Base-by-base conservation (phyloP, 2,113 vertebrate species). In the Myrmophylax atrothorax region DNA sequence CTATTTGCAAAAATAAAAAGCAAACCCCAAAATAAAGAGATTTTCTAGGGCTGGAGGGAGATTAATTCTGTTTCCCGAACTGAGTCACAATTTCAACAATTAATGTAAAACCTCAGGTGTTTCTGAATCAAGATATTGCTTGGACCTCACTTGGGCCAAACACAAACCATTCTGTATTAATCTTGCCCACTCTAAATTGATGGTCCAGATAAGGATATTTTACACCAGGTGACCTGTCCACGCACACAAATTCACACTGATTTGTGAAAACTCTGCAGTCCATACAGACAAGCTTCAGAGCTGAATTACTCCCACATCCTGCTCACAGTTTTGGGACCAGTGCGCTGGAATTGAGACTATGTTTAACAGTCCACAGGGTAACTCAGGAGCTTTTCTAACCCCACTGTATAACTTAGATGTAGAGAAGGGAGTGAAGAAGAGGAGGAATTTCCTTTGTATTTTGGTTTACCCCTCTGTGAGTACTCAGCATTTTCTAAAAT, bases 341-440 rank as follows among this genome's bases (percentile, higher is more conserved):
- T 31, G 29, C 4, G 33, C n/a, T 82, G 31, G 9, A 68, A 22
- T 50, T 0, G 0, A 35, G 7, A 10, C 8, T 72, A 9, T n/a
- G 7, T 76, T 18, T 47, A 72, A 14, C 11, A 25, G 44, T 38
- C 25, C 5, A 16, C 1, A 19, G 10, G 4, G 7, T 19, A 59
- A 55, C 11, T 7, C 37, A 46, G 24, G 10, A 62, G 5, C 14
- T 58, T 62, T 20, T 58, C 18, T 58, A 1, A 1, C 5, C 8
- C 22, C 22, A 26, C 3, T 33, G 22, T 28, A 14, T 33, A 58
- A 83, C 6, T 66, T 31, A 33, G 7, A 14, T 8, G 25, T 37
- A 64, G 28, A 73, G 20, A 55, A 5, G 20, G 3, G 4, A 9
- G 3, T 44, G 37, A 77, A 53, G 22, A 74, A 58, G 6, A 13